Conservation (phyloP, 2,888 invertebrate species). For the Orthonevra nobilis region DNA sequence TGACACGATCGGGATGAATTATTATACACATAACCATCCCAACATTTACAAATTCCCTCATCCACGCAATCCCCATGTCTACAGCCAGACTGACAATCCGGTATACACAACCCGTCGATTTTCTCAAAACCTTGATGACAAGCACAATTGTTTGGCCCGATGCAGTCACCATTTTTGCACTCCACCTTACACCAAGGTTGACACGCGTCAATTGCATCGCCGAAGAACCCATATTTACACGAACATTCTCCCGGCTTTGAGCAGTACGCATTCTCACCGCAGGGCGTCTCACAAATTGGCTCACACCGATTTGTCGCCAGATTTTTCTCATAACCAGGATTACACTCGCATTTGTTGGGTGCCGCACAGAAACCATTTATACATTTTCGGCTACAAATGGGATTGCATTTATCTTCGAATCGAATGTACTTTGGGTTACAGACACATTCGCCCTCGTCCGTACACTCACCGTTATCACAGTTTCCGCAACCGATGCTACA, state of each 20-base stretch:
- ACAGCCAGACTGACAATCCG: constrained; percentile 72
- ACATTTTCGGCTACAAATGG: constrained; percentile 81
- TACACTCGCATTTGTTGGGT: constrained; percentile 76
- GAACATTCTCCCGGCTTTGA: constrained; percentile 77
- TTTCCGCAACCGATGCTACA: constrained; percentile 8
- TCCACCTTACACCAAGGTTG: constrained; percentile 46
- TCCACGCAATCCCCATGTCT: constrained; percentile 74
- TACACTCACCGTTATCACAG: constrained; percentile 81
- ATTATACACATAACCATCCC: constrained; percentile 72
- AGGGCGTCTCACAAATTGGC: constrained; percentile 73
- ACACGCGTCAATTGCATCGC: constrained; percentile 71
- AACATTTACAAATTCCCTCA: constrained; percentile 74
- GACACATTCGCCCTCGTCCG: constrained; percentile 81
- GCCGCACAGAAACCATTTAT: constrained; percentile 79
- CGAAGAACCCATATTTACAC: constrained; percentile 75
- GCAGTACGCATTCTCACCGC: constrained; percentile 78
- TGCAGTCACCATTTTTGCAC: constrained; percentile 76
- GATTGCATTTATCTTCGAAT: constrained; percentile 78
- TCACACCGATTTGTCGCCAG: constrained; percentile 73
- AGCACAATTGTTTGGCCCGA: constrained; percentile 78
- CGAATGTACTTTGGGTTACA: constrained; percentile 74
- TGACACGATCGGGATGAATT: constrained; percentile 12
- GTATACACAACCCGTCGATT: constrained; percentile 5
- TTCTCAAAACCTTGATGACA: constrained; percentile 76
- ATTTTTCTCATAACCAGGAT: constrained; percentile 74